Evolutionary conservation across 2,113 vertebrate species (phyloP).

Genomic region (Neofelis nebulosa): DNA sequence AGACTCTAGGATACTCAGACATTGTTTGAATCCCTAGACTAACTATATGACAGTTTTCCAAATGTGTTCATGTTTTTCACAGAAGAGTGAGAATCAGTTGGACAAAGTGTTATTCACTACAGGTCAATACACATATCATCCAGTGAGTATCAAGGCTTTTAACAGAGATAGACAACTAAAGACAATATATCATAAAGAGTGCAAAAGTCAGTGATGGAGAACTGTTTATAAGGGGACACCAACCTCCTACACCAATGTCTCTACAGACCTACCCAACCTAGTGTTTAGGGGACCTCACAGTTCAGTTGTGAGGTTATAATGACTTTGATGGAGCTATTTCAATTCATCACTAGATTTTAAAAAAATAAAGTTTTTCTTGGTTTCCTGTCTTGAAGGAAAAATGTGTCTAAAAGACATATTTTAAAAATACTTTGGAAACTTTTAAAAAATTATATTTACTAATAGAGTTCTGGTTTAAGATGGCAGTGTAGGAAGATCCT

Average conservation of each 20-base stretch:
- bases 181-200: background rate
- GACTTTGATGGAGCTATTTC: background rate
- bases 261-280: background rate
- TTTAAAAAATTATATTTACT: background rate
- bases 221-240: background rate
- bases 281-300: background rate
- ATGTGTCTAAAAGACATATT: background rate
- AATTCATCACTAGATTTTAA: background rate
- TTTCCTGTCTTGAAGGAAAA: background rate
- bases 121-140: constrained; percentile 35
- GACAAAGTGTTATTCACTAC: constrained; percentile 48
- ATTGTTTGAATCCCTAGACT: constrained; percentile 19
- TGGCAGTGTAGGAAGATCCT: background rate
- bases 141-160: constrained; percentile 9
- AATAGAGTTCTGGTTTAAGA: background rate
- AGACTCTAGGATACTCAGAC: background rate
- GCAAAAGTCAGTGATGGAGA: background rate
- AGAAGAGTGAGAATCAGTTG: constrained; percentile 55
- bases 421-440: background rate
- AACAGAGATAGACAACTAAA: background rate
- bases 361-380: background rate
- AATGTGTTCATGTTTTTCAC: constrained; percentile 55
- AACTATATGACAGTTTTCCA: constrained; percentile 39
- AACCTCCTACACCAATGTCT: background rate
- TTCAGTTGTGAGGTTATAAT: background rate